Percentiles rank a stretch among this genome's conserved stretches.
Conservation (phyloP, 2,113 vertebrate genomes). For the Dipodomys stephensi region DNA sequence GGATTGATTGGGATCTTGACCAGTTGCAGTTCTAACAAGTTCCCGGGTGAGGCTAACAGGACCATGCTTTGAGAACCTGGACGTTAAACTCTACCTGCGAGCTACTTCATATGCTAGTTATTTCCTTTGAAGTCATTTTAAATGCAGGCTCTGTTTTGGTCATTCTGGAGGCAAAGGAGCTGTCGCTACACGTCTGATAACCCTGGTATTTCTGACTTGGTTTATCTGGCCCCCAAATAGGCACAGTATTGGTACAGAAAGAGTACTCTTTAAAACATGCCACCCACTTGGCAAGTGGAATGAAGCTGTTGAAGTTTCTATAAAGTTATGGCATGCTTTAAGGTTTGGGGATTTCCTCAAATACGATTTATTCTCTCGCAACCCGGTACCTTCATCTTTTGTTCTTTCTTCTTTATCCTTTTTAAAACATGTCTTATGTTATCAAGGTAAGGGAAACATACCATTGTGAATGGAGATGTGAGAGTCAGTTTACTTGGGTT, state of each 20-base stretch:
- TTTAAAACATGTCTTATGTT: neutral
- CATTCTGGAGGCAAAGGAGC: neutral
- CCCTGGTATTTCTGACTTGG: neutral
- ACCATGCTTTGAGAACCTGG: neutral
- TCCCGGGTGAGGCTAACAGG: neutral
- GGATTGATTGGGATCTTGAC: no score
- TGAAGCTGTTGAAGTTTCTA: conserved; percentile 6
- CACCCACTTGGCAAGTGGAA: conserved; percentile 12
- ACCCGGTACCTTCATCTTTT: neutral
- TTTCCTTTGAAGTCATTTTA: neutral
- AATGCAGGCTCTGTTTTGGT: neutral
- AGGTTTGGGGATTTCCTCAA: neutral
- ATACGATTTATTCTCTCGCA: neutral
- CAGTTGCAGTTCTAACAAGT: neutral
- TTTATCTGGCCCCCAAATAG: neutral
- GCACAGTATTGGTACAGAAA: neutral
- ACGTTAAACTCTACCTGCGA: neutral
- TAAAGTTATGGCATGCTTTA: neutral
- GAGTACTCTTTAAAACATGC: neutral
- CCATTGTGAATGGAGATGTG: neutral
- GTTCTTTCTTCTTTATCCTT: neutral
- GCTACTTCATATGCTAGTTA: neutral
- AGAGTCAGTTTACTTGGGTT: neutral
- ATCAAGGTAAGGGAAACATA: neutral
- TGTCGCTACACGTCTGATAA: neutral